Percentiles rank a stretch among this genome's conserved stretches.
Conservation (phyloP, 2,888 invertebrate genomes). For the Drosophila picticornis region DNA sequence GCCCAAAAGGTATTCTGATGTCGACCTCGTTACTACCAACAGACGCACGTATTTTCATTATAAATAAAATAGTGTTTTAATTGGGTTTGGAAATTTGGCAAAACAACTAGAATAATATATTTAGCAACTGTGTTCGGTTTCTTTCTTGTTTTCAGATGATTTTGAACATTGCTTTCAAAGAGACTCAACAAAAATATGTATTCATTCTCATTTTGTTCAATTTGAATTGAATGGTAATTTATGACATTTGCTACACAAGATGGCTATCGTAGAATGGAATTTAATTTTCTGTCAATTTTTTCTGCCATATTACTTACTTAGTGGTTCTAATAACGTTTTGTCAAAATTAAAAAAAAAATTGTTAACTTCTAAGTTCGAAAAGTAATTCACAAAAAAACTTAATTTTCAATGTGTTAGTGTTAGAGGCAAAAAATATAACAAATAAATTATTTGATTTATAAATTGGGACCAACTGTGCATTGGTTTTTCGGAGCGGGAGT, state of each 20-base stretch:
- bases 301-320: too few species aligned
- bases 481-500: accelerated
- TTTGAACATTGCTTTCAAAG: too few species aligned
- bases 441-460: not conserved
- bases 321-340: not conserved
- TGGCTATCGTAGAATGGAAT: not conserved
- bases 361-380: not conserved
- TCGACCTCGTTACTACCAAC: not conserved
- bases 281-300: accelerated
- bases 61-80: not conserved
- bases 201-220: not conserved
- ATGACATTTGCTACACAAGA: not conserved
- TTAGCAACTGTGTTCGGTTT: accelerated
- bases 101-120: not conserved
- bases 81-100: not conserved
- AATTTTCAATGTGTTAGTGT: not conserved
- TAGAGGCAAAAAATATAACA: not conserved
- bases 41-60: too few species aligned
- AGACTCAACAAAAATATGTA: not conserved
- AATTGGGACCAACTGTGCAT: not conserved
- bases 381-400: not conserved
- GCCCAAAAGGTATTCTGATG: not conserved
- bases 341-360: not conserved
- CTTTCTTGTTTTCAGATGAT: too few species aligned
- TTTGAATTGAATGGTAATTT: not conserved